Evolutionary conservation across 92 coral and sea anemone genomes (phyloP).

Genomic region (Nematostella vectensis): DNA sequence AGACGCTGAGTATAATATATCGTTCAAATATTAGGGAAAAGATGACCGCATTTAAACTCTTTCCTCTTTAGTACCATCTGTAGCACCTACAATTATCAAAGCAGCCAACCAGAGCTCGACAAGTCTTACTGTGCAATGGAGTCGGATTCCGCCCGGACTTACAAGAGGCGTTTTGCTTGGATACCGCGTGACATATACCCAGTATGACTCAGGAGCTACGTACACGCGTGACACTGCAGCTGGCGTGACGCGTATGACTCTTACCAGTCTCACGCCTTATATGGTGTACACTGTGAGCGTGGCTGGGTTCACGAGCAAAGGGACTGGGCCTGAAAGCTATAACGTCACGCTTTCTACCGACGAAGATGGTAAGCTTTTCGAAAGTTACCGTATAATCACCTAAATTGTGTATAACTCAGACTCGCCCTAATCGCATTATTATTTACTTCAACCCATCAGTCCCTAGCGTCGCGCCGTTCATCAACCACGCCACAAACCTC

Average conservation of each 20-base stretch:
- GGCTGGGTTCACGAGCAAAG: background rate
- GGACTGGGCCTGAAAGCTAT: background rate
- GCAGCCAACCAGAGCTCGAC: slow-evolving; percentile 5
- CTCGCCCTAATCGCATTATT: too few relatives aligned
- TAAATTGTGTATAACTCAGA: too few relatives aligned
- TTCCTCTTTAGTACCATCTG: slow-evolving; percentile 1
- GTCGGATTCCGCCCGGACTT: background rate
- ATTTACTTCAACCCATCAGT: too few relatives aligned
- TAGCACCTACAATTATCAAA: slow-evolving; percentile 4
- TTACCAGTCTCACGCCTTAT: background rate
- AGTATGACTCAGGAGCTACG: background rate
- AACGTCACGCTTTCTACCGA: background rate
- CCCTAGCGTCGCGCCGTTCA: slow-evolving; percentile 10
- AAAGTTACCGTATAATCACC: too few relatives aligned
- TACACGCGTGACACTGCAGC: background rate
- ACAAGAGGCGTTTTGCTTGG: background rate
- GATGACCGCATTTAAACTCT: background rate
- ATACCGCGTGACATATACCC: slow-evolving; percentile 1
- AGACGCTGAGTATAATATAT: too few relatives aligned
- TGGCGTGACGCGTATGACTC: background rate
- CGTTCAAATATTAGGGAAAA: too few relatives aligned
- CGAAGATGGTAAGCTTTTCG: background rate
- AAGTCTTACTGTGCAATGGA: slow-evolving; percentile 13
- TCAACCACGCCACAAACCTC: background rate
- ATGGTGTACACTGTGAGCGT: background rate